Evolutionary conservation across 2,113 vertebrate genomes (phyloP), one percentile per base, ranked within the genome.

Genomic region (Scomber scombrus): DNA sequence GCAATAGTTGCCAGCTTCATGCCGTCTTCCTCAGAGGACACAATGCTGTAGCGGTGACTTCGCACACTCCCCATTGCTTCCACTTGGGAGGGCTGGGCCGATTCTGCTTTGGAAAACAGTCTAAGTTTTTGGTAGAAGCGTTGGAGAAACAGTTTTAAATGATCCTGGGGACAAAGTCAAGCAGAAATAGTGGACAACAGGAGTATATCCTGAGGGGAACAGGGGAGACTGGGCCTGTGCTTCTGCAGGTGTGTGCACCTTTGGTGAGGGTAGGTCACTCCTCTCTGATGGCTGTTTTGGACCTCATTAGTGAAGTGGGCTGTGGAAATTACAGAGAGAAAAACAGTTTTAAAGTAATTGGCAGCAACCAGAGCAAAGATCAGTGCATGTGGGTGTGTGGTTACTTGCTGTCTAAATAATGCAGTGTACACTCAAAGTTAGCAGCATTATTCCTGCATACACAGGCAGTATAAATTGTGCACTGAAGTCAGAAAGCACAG

Each of bases 131-230:
- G 97, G 94, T 97, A 95, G 95, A 99, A 93, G 92, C 96, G 97
- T 98, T 97, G 97, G 96, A 98, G 97, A 98, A 98, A 98, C 97
- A 98, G 97, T 97, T 98, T 98, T 95, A 95, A 96, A 96, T 93
- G 92, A 93, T 97, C 93, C 75, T 73, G 68, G 94, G 92, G 91
- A 88, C 93, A 96, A 95, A 94, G 91, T 90, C 94, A 84, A 89
- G 85, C 69, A 67, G 50, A 87, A 95, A 96, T 69, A 8, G 52
- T 81, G 58, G 52, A 54, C 55, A 43, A 40, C 80, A 67, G 89
- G 86, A 78, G 11, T 45, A 9, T 34, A 71, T 88, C 91, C 85
- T 73, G 66, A 47, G n/a, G 26, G 76, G 63, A 45, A 29, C 0
- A 9, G 76, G 51, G 68, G 45, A n/a, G 18, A n/a, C 26, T 11